phyloP scores from a whole-genome alignment of 2,113 vertebrate species.

The Vulpes ferrilata region DNA sequence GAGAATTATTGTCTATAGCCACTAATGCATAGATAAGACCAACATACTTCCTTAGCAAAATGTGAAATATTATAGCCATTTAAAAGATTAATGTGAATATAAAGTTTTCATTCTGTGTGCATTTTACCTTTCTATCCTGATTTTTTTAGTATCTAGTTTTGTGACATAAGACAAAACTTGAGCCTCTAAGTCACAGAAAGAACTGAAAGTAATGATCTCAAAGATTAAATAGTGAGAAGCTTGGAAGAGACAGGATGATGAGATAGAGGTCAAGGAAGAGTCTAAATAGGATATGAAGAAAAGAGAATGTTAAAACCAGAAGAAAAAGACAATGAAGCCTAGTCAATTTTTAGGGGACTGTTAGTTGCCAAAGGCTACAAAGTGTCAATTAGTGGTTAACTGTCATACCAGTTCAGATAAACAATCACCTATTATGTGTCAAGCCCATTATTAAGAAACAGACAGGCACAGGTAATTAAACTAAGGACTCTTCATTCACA shows the following conservation, averaged over 20 bases:
- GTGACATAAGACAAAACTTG: background rate
- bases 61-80: background rate
- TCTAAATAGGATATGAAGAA: background rate
- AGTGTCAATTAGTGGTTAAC: background rate
- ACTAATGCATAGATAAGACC: background rate
- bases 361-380: background rate
- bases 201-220: background rate
- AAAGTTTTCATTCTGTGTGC: background rate
- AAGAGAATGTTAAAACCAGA: background rate
- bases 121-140: background rate
- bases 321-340: background rate
- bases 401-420: background rate
- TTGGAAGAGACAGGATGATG: background rate
- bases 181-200: background rate
- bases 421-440: background rate
- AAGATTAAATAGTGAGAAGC: background rate
- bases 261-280: background rate
- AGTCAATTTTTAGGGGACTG: background rate
- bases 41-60: slow-evolving; percentile 16
- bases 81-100: background rate
- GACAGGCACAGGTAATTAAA: background rate
- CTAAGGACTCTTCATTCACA: background rate
- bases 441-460: background rate
- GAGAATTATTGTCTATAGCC: background rate
- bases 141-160: background rate